These are phyloP conservation scores for Nematolebias whitei DNA, from an alignment of 2,113 vertebrate genomes.

Conservation along the genomic window DNA sequence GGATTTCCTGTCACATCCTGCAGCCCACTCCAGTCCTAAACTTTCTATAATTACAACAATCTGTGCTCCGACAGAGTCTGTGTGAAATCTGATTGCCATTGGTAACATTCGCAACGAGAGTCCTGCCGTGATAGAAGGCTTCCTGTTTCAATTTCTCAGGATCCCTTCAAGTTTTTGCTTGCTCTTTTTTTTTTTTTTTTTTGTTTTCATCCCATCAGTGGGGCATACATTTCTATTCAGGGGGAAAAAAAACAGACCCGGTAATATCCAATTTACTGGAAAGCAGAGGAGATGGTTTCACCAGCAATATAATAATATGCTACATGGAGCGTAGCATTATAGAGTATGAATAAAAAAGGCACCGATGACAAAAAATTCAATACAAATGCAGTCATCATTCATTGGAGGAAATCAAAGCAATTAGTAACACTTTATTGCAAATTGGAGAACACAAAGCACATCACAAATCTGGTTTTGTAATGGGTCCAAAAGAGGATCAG, in stretches of 20 bases:
- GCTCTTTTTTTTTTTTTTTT: constrained; percentile 55
- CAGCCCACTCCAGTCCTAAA: constrained; percentile 74
- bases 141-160: constrained; percentile 79
- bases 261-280: constrained; percentile 84
- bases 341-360: constrained; percentile 81
- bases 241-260: constrained; percentile 76
- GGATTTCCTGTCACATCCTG: constrained; percentile 66
- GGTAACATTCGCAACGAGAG: constrained; percentile 72
- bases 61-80: constrained; percentile 74
- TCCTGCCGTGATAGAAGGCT: constrained; percentile 70
- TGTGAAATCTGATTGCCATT: constrained; percentile 79
- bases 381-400: constrained; percentile 80
- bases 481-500: constrained; percentile 48
- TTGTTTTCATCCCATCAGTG: constrained; percentile 71
- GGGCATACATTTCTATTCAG: constrained; percentile 79
- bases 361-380: constrained; percentile 78
- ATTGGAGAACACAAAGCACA: constrained; percentile 72
- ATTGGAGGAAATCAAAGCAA: constrained; percentile 82
- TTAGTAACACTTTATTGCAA: constrained; percentile 82
- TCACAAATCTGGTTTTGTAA: constrained; percentile 64
- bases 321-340: constrained; percentile 79
- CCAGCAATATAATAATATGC: constrained; percentile 82
- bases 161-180: constrained; percentile 71
- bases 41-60: constrained; percentile 78
- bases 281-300: constrained; percentile 78